Evolutionary conservation across 2,888 invertebrate genomes (phyloP).

Genomic region (Entomobrya multifasciata): DNA sequence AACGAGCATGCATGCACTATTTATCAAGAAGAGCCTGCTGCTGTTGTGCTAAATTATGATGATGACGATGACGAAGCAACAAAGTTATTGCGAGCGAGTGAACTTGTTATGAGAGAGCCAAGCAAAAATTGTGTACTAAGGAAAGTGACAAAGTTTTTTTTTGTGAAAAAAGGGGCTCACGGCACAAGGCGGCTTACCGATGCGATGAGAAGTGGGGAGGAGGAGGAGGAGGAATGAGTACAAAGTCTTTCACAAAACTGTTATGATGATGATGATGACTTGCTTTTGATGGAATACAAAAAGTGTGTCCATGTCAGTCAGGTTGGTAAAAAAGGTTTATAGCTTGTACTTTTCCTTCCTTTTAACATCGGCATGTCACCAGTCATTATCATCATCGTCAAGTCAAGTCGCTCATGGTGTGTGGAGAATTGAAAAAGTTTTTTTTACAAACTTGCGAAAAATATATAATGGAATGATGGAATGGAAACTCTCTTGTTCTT

Average conservation of each 20-base stretch:
- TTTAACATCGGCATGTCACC: neutral
- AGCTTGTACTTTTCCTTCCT: neutral
- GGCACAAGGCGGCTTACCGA: neutral
- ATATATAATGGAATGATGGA: too few species aligned
- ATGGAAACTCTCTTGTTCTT: too few species aligned
- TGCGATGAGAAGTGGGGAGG: neutral
- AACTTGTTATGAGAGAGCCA: neutral
- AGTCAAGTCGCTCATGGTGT: neutral
- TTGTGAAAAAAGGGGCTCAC: constrained; percentile 4
- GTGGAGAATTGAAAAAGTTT: neutral
- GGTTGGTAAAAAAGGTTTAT: neutral
- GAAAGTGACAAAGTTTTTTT: constrained; percentile 18
- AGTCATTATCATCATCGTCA: neutral
- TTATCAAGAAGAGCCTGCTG: constrained; percentile 21
- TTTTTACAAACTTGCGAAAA: too few species aligned
- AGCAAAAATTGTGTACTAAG: neutral
- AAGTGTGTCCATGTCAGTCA: neutral
- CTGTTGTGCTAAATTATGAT: constrained; percentile 9
- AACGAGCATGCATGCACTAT: constrained; percentile 62
- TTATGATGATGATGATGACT: neutral
- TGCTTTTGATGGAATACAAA: constrained; percentile 26
- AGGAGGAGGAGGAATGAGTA: neutral
- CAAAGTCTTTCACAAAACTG: neutral
- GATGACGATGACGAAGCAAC: constrained; percentile 43
- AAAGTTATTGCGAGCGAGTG: constrained; percentile 45